Base-by-base conservation (phyloP, 1,140 invertebrate genomes). In the Anagrus nilaparvatae region DNA sequence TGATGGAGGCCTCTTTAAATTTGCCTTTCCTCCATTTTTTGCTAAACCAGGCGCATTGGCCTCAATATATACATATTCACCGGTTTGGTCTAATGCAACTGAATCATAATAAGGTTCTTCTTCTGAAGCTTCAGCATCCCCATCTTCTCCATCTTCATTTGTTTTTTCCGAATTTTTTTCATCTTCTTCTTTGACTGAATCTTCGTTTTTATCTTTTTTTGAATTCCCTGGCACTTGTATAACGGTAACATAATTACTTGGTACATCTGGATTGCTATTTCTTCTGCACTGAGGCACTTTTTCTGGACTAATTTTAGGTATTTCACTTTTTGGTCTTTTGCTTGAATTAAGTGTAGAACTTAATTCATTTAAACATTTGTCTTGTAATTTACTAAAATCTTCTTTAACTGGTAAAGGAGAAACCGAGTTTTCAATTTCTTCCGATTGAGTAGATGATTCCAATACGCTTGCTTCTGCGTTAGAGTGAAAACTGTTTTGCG, bases 31-130 rank as follows among this genome's bases (percentile, higher is more conserved):
- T 48, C 56, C 55, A 43, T 59, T 65, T 35, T 55, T 68, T 25
- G 53, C 50, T 32, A 62, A 47, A 21, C 58, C 52, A 21, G 65
- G 55, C 28, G 61, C 61, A 60, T 77, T 77, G 37, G 79, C 76
- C 67, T 81, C 78, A 35, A 82, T 78, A 58, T 81, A 79, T 49
- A 81, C 79, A 60, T 85, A 84, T 64, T 87, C 84, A 29, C 78
- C 81, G 51, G 83, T 81, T 47, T 78, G 75, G 56, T 87, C 84
- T 33, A 80, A 67, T 3, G 84, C 82, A 27, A 88, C 84, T 43
- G 81, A 82, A 64, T 88, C 84, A 52, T 88, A 88, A 52, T 84
- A 84, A 5, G 81, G 83, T 59, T 88, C 84, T 50, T 80, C 75
- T 40, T 69, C 70, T 1, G 59, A 65, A 25, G 70, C 72, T 48